Conservation (phyloP, 2,113 vertebrate genomes). For the Chrysochloris asiatica region DNA sequence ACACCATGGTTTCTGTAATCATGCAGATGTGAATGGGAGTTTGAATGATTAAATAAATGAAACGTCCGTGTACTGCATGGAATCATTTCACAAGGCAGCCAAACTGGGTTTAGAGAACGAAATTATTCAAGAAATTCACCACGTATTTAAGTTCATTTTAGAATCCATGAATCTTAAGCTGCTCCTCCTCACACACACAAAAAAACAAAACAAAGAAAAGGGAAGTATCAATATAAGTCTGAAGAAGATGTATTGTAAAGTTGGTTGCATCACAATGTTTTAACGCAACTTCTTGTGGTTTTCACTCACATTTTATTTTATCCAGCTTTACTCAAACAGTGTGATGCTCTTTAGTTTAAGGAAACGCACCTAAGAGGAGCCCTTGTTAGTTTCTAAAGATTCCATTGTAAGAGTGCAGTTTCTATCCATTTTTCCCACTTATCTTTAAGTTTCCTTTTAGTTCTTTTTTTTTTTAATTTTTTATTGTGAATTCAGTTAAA, state of each 20-base stretch:
- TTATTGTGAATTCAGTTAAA: too few relatives aligned
- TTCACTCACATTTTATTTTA: not conserved
- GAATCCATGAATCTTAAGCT: too few relatives aligned
- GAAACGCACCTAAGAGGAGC: not conserved
- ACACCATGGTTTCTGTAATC: too few relatives aligned
- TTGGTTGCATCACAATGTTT: not conserved
- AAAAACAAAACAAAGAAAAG: not conserved
- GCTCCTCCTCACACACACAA: not conserved
- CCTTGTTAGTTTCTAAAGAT: not conserved
- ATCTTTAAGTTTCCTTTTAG: not conserved
- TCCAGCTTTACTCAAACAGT: not conserved
- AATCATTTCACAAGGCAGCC: too few relatives aligned
- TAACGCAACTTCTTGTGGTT: not conserved
- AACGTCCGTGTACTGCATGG: too few relatives aligned
- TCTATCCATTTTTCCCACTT: not conserved
- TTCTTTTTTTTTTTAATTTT: too few relatives aligned
- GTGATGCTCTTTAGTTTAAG: not conserved
- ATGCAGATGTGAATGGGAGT: too few relatives aligned
- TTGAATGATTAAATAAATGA: too few relatives aligned
- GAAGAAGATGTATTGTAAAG: not conserved
- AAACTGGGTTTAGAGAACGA: too few relatives aligned
- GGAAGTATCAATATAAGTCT: not conserved
- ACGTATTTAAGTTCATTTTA: too few relatives aligned
- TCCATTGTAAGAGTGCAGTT: not conserved
- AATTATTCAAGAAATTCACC: too few relatives aligned